Evolutionary conservation across 2,113 vertebrate genomes (phyloP), one percentile per base, ranked within the genome.

Genomic region (Murina feae): DNA sequence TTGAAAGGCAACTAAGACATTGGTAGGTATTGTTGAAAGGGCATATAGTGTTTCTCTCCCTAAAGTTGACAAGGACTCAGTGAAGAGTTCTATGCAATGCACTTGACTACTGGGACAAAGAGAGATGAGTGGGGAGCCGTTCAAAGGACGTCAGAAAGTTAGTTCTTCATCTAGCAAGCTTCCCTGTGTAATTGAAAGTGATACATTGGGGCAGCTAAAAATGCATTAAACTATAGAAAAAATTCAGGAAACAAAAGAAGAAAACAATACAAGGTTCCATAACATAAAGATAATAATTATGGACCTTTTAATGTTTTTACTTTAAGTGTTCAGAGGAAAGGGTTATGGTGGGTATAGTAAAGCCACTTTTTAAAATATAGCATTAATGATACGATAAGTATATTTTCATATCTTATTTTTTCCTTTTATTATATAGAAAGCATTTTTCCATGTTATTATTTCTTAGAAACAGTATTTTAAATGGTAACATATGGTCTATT

Each of bases 211-310:
- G 47, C 6, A 88, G 69, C 85, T 68, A 63, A 92, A 81, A 92
- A 86, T 79, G 14, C 75, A 65, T 39, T 83, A 47, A 91, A 78
- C 18, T 78, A 83, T 30, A 63, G 88, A 80, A 47, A 89, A 85
- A 96, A 80, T 53, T 80, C 18, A 96, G n/a, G 37, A 94, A 89
- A 74, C 13, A 80, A 30, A 74, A 69, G 58, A 44, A 75, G 74
- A 92, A 89, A 92, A 75, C 6, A 49, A 58, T n/a, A n/a, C 9
- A 69, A 39, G 35, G 0, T 47, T 86, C 30, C 16, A 39, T 37
- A 47, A 81, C 49, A 25, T 60, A 66, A 85, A 89, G 55, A 86
- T 35, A 71, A 68, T 81, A 30, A 37, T 85, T 81, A 55, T 37
- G 35, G 28, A 30, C 35, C 60, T 89, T 85, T 85, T 74, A 42